phyloP scores from a whole-genome alignment of 1,140 invertebrate species.

The Cherax destructor region DNA sequence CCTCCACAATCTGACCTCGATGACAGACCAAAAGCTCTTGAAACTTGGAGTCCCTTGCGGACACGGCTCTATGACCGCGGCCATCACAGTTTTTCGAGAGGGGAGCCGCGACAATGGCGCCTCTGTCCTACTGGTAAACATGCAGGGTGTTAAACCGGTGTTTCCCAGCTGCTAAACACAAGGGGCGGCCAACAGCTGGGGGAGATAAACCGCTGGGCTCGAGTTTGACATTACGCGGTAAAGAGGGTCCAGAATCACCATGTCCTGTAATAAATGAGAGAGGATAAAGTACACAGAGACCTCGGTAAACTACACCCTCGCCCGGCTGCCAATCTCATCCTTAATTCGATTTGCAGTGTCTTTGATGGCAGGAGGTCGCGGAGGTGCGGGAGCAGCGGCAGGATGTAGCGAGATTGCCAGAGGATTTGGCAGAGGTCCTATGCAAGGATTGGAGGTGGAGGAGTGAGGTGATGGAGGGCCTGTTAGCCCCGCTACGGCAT shows the following conservation, averaged over 20 bases:
- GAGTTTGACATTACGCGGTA: slow-evolving; percentile 41
- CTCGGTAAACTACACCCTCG: not conserved
- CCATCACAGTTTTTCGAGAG: slow-evolving; percentile 9
- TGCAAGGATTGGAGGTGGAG: not conserved
- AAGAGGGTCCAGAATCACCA: slow-evolving; percentile 31
- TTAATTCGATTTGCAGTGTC: not conserved
- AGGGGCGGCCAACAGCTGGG: not conserved
- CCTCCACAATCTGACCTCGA: slow-evolving; percentile 41
- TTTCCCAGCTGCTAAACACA: slow-evolving; percentile 29
- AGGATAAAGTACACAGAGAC: slow-evolving; percentile 10
- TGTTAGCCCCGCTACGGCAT: slow-evolving; percentile 10
- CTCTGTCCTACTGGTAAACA: not conserved
- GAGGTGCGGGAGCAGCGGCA: not conserved
- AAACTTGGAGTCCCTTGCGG: slow-evolving; percentile 46
- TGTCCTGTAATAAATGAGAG: slow-evolving; percentile 40
- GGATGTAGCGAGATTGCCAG: not conserved
- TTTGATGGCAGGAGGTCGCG: not conserved
- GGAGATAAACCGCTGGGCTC: slow-evolving; percentile 21
- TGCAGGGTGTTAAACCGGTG: not conserved
- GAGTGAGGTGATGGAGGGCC: slow-evolving; percentile 24
- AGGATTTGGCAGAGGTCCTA: not conserved
- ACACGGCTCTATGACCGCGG: not conserved
- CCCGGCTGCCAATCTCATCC: not conserved
- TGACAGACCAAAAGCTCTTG: slow-evolving; percentile 50
- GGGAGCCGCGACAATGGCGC: not conserved